Base-by-base conservation (phyloP, 2,797 vertebrate species). In the Erethizon dorsatum region DNA sequence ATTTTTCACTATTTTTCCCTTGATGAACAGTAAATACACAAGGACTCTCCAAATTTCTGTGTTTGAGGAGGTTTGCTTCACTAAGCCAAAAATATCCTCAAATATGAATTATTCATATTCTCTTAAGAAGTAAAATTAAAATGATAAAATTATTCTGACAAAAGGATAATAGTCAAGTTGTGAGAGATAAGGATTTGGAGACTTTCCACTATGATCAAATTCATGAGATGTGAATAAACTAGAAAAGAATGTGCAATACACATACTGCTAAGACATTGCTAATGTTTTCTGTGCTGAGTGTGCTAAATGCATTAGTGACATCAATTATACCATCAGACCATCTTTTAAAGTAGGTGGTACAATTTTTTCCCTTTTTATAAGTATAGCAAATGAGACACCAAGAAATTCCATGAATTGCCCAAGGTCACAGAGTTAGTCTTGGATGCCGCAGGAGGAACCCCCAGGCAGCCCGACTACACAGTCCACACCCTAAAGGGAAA, bases 1-100 rank as follows among this genome's bases (percentile, higher is more conserved):
- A 45, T 18, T 73, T 88, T 88, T 90, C 69, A 92, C 90, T 93
- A 69, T 96, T 97, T 94, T 92, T 84, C 50, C 84, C 71, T 63
- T 26, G 57, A 59, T 57, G 50, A 63, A 78, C 7, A 85, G 41
- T 56, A 92, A 94, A 78, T 94, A 63, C 33, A 90, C 52, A 90
- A 94, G n/a, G 22, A 91, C 26, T 28, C 45, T 79, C 50, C 31
- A 75, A 65, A 86, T 91, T 37, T 82, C 50, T 94, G 50, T 77
- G 75, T 88, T 95, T 93, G 56, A 95, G 82, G 85, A 86, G 24
- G 22, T 94, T 65, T 88, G 7, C 79, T 86, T 88, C 79, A 91
- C 50, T 18, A 82, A 95, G 18, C 28, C 17, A 73, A 90, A 94
- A 59, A 57, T 93, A 77, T 24, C 15, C 54, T 96, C 57, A 88